These are phyloP conservation scores for Calonectris borealis DNA, from an alignment of 2,113 vertebrate species.

Conservation along the genomic window DNA sequence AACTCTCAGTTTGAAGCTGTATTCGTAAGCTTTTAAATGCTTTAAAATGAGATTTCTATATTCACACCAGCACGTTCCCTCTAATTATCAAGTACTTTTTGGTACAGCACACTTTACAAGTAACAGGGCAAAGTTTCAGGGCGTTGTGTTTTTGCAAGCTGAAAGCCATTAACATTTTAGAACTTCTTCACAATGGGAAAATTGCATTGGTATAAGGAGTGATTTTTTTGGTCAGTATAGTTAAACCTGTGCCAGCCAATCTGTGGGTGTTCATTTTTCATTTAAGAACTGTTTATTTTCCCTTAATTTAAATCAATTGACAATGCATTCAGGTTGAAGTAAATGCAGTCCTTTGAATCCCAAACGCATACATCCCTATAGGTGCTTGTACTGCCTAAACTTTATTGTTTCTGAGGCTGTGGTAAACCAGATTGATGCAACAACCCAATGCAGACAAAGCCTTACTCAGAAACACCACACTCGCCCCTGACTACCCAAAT, in stretches of 20 bases:
- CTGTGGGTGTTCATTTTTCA: background rate
- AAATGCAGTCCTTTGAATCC: background rate
- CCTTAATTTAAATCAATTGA: background rate
- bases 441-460: background rate
- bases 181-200: background rate
- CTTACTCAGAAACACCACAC: background rate
- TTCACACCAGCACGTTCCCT: background rate
- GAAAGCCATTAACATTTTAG: constrained; percentile 8
- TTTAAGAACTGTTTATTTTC: constrained; percentile 30
- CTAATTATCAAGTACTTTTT: background rate
- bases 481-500: accelerated
- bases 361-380: background rate
- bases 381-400: background rate
- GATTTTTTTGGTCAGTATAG: background rate
- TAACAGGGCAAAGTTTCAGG: background rate
- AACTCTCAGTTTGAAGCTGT: background rate
- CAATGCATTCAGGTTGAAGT: background rate
- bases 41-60: background rate
- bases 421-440: background rate
- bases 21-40: constrained; percentile 19
- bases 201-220: background rate
- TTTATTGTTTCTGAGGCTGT: background rate
- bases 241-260: background rate
- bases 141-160: background rate
- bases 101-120: background rate